Evolutionary conservation across 2,113 vertebrate species (phyloP).

Genomic region (Kryptolebias marmoratus): DNA sequence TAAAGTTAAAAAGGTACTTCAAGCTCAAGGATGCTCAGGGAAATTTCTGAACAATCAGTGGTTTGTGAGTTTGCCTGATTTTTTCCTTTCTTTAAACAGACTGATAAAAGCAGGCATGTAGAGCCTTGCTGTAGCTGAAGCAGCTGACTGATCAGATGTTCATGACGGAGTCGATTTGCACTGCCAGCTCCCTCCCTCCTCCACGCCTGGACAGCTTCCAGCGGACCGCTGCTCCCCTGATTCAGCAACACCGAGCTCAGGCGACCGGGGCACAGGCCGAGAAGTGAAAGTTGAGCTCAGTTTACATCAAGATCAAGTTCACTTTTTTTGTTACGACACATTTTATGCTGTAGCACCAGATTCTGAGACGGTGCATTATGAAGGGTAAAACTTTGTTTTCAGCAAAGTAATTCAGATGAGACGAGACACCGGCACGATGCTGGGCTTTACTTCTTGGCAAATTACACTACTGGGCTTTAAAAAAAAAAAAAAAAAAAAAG

Average conservation of each 20-base stretch:
- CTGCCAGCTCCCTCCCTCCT: slow-evolving; percentile 78
- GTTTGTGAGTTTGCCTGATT: background rate
- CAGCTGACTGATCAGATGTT: slow-evolving; percentile 81
- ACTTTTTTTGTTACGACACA: background rate
- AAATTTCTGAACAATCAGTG: slow-evolving; percentile 5
- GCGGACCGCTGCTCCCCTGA: slow-evolving; percentile 84
- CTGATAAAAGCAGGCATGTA: slow-evolving; percentile 41
- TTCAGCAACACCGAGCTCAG: slow-evolving; percentile 85
- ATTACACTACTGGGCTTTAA: slow-evolving; percentile 15
- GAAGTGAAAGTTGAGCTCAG: slow-evolving; percentile 76
- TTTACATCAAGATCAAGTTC: slow-evolving; percentile 31
- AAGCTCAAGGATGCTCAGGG: background rate
- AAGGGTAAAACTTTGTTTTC: background rate
- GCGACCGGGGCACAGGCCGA: slow-evolving; percentile 66
- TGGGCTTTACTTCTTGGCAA: slow-evolving; percentile 54
- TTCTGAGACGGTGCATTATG: background rate
- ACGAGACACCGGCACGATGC: slow-evolving; percentile 10
- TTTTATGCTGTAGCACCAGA: background rate
- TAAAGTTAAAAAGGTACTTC: slow-evolving; percentile 10
- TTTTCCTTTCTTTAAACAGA: slow-evolving; percentile 5
- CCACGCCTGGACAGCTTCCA: slow-evolving; percentile 89
- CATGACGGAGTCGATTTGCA: slow-evolving; percentile 80
- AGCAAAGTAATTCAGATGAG: slow-evolving; percentile 18
- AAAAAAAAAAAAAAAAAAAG: background rate
- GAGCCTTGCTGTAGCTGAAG: slow-evolving; percentile 56